Percentiles rank a stretch among this genome's conserved stretches.
phyloP scores from a whole-genome alignment of 2,113 vertebrate species.

The Chaetodon trifascialis region DNA sequence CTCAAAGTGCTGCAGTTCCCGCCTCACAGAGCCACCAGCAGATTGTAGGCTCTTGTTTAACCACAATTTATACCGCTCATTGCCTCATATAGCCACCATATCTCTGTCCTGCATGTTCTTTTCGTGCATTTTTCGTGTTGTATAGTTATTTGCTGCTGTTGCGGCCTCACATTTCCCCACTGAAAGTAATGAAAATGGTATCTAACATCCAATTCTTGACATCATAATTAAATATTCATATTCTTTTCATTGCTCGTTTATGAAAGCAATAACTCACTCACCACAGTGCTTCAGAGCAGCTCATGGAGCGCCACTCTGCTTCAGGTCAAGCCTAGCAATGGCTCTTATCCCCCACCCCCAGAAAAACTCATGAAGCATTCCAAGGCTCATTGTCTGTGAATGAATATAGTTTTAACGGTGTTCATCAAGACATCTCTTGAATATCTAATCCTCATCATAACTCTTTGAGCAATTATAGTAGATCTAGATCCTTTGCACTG shows the following conservation, averaged over 20 bases:
- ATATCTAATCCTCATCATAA: background rate
- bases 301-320: background rate
- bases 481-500: constrained; percentile 3
- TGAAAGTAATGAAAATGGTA: background rate
- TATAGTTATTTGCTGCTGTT: constrained; percentile 4
- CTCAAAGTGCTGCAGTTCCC: too few species aligned
- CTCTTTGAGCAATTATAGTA: constrained; percentile 5
- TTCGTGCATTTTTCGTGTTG: constrained; percentile 1
- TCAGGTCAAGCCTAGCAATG: background rate
- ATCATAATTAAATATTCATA: background rate
- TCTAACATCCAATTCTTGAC: constrained; percentile 11
- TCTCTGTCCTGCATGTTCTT: background rate
- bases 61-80: background rate
- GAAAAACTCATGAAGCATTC: background rate
- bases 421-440: background rate
- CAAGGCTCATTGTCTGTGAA: constrained; percentile 3
- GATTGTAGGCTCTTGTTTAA: background rate
- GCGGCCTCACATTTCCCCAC: background rate
- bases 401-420: background rate
- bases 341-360: background rate
- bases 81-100: background rate
- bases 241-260: constrained; percentile 8
- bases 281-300: background rate
- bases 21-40: too few species aligned
- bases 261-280: constrained; percentile 18